These are phyloP conservation scores for Anaspis maculata DNA, from an alignment of 2,888 invertebrate genomes.

Conservation along the genomic window DNA sequence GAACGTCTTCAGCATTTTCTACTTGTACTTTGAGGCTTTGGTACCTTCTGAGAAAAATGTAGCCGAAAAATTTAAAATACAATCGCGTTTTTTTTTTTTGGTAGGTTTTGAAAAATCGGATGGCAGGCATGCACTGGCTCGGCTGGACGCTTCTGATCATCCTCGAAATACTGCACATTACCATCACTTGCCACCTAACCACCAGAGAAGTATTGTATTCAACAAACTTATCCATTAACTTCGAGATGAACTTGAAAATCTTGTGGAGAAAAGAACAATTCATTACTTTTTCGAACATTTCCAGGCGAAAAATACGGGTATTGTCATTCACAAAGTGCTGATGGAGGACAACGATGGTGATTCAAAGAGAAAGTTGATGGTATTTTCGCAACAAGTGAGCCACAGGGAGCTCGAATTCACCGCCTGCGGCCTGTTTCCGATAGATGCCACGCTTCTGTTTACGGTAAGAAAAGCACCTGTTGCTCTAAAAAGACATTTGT, in stretches of 20 bases:
- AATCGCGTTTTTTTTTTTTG: conserved; percentile 2
- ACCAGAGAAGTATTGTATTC: conserved; percentile 15
- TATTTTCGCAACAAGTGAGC: conserved; percentile 27
- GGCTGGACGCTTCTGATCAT: conserved; percentile 15
- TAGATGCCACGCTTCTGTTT: conserved; percentile 24
- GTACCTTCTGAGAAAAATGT: no score
- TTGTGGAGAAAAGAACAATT: no score
- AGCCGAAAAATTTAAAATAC: no score
- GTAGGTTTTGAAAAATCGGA: conserved; percentile 14
- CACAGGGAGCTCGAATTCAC: conserved; percentile 22
- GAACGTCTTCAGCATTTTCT: conserved; percentile 19
- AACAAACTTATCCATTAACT: background rate
- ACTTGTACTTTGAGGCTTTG: conserved; percentile 20
- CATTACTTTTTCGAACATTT: no score
- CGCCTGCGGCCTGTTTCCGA: conserved; percentile 25
- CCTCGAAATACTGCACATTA: conserved; percentile 16
- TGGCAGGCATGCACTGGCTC: conserved; percentile 16
- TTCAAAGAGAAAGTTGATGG: conserved; percentile 18
- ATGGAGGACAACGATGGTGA: conserved; percentile 10
- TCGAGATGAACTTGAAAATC: no score
- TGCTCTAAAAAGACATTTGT: background rate
- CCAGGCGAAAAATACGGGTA: conserved; percentile 18
- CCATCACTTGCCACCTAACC: conserved; percentile 20
- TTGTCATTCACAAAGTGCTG: conserved; percentile 20
- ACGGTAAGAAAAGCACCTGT: no score